Evolutionary conservation across 2,888 invertebrate genomes (phyloP).

Genomic region (Conus canariensis): DNA sequence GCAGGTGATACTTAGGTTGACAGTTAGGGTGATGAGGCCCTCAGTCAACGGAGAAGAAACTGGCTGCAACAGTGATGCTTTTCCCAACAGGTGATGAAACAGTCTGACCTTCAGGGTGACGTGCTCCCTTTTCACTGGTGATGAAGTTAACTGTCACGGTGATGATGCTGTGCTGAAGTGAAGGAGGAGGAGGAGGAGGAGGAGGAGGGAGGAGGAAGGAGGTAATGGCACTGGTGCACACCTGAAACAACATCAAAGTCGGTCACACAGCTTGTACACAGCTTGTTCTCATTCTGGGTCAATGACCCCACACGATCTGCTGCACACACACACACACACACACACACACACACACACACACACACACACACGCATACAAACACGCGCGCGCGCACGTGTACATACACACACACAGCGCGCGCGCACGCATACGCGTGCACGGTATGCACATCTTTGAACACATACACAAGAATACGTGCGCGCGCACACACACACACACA

Average conservation of each 20-base stretch:
- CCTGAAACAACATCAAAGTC: neutral
- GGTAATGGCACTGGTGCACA: neutral
- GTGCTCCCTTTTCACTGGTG: too few species aligned
- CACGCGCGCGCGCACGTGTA: neutral
- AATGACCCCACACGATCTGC: neutral
- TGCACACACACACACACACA: neutral
- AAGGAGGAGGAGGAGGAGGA: constrained; percentile 9
- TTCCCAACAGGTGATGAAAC: too few species aligned
- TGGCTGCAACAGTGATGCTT: too few species aligned
- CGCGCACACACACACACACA: neutral
- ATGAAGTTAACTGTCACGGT: neutral
- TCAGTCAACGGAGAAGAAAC: too few species aligned
- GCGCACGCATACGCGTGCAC: neutral
- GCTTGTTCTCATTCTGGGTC: neutral
- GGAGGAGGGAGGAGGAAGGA: neutral
- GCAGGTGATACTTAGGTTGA: too few species aligned
- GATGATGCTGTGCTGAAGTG: neutral
- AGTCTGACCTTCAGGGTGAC: too few species aligned
- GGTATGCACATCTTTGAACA: neutral
- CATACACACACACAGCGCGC: constrained; percentile 1
- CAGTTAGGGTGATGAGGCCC: too few species aligned
- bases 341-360: neutral
- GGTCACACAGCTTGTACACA: neutral
- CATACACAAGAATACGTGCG: neutral
- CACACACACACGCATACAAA: neutral